These are phyloP conservation scores for Neoarius graeffei DNA, from an alignment of 2,113 vertebrate genomes.

Conservation along the genomic window DNA sequence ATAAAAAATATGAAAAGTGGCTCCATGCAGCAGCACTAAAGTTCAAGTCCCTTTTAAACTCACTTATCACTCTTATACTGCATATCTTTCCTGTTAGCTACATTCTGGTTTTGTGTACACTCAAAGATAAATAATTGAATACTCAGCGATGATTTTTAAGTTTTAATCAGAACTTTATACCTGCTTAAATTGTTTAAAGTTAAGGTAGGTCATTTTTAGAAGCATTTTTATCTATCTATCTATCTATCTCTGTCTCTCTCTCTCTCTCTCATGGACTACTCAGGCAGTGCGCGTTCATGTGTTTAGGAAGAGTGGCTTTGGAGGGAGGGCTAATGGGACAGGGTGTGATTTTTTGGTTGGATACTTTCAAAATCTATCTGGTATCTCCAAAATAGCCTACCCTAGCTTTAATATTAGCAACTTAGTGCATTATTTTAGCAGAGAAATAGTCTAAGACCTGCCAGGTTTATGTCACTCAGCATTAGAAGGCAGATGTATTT, in stretches of 20 bases:
- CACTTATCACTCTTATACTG: background rate
- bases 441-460: too few species aligned
- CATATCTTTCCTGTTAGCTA: background rate
- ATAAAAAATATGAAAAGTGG: background rate
- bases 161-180: background rate
- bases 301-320: too few species aligned
- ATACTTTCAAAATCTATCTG: too few species aligned
- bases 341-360: too few species aligned
- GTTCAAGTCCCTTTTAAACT: background rate
- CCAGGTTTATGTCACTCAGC: background rate
- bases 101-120: background rate
- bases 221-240: too few species aligned
- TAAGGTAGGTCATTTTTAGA: too few species aligned
- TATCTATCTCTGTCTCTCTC: too few species aligned
- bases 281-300: too few species aligned
- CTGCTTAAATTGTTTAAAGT: background rate
- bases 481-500: background rate
- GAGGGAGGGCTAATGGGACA: too few species aligned
- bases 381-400: too few species aligned
- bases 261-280: too few species aligned
- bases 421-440: too few species aligned
- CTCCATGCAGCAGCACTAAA: background rate
- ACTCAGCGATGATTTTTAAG: background rate
- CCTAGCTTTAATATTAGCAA: background rate
- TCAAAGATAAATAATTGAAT: background rate